Base-by-base conservation (phyloP, 2,888 invertebrate species). In the Muscina levida region DNA sequence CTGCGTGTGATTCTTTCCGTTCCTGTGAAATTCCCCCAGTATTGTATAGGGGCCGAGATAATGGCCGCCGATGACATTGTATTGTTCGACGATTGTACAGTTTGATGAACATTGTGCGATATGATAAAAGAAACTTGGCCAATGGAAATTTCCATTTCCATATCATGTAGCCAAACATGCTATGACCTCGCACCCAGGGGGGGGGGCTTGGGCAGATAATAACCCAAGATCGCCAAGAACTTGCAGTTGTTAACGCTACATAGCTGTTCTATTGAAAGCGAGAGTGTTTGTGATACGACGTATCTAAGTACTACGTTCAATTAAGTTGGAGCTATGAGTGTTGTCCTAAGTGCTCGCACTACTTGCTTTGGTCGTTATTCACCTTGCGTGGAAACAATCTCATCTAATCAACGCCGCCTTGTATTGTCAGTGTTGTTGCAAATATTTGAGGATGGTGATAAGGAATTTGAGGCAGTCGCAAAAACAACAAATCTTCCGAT, bases 121-220 rank as follows among this genome's bases (percentile, higher is more conserved):
- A 59, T 77, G 77, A 77, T 77, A 77, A 77, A 72, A 75, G 44
- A 46, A 44, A 13, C 37, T 13, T 48, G 8, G 15, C 51, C 57
- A 71, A 71, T 77, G 80, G 80, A 81, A 81, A 74, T 67, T 81
- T 77, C 80, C 77, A 77, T 24, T 13, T 24, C 17, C 13, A 31
- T 31, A 31, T 31, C 31, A 31, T 31, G 31, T 31, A 31, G 31
- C 31, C 3, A 31, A 8, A 31, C 31, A 5, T 31, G 31, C 8
- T 31, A 31, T 5, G 31, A 31, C 8, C 4, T 31, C 31, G 31
- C 31, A 31, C 31, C 8, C 4, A 31, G 8, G 31, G 8, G 4
- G 8, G 31, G 4, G 8, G 4, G 8, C 4, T 31, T 31, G 31
- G 31, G 31, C 31, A 31, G 8, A n/a, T n/a, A 31, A 31, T 8